Evolutionary conservation across 2,113 vertebrate species (phyloP), one percentile per base, ranked within the genome.

Genomic region (Jaculus jaculus): DNA sequence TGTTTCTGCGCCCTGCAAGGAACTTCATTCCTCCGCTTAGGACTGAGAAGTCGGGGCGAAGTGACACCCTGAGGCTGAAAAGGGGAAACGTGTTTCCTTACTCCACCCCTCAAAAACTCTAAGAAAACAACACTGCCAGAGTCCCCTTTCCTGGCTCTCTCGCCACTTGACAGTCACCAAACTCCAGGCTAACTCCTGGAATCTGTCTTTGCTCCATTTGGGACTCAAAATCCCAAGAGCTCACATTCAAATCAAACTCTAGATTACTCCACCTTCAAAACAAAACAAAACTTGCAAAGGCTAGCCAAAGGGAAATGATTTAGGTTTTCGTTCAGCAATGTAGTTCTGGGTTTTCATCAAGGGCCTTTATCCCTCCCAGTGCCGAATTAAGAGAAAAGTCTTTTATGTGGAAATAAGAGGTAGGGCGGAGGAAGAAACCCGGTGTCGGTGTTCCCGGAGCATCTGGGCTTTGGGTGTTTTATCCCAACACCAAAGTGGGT

Each of bases 301-400:
- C 20, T 7, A 13, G 15, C 12, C 30, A 86, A 89, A 79, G 58
- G 84, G 37, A 84, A 91, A n/a, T 20, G 17, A 78, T 37, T 7
- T 20, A 17, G 1, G 15, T 13, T 87, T 92, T 75, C 66, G 30
- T 95, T 94, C 73, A 71, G 54, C 87, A 86, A 69, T 23, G 17
- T 42, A 87, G 94, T 34, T 60, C 28, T 17, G 80, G 7, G n/a
- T 89, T 83, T 77, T n/a, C 61, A 15, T 5, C 47, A 73, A 80
- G 34, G 34, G 10, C 8, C 11, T 54, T 54, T 54, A 47, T 72
- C 4, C 8, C 21, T 60, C 58, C 26, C 2, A 23, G 37, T 6
- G 3, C 77, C 26, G 23, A 12, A 10, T 11, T 54, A 54, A 51
- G 51, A 51, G 51, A 51, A 26, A 58, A 80, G 26, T 37, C 37